Evolutionary conservation across 2,888 invertebrate genomes (phyloP).

Genomic region (Carabus problematicus): DNA sequence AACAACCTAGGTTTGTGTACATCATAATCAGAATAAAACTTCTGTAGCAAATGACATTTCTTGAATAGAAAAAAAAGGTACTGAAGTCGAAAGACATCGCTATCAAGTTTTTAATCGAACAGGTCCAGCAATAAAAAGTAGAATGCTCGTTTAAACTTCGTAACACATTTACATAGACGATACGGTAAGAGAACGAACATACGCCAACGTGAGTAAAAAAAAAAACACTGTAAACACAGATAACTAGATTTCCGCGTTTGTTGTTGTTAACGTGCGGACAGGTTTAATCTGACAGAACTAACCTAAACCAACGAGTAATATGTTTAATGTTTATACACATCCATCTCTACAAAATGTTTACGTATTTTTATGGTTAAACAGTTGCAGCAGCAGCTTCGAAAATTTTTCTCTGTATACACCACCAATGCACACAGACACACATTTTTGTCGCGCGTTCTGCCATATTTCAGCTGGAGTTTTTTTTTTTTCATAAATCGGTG

Average conservation of each 20-base stretch:
- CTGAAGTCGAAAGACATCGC: no score
- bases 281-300: conserved; percentile 32
- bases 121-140: no score
- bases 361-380: conserved; percentile 35
- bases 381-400: conserved; percentile 13
- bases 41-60: no score
- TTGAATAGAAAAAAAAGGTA: no score
- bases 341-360: conserved; percentile 25
- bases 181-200: no score
- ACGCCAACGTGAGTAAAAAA: conserved; percentile 21
- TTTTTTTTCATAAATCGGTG: conserved; percentile 9
- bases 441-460: conserved; percentile 2
- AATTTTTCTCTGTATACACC: background rate
- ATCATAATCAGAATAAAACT: no score
- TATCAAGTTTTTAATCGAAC: no score
- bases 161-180: no score
- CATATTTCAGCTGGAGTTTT: background rate
- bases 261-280: conserved; percentile 23
- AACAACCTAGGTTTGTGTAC: no score
- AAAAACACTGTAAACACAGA: conserved; percentile 32
- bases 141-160: no score
- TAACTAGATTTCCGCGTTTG: conserved; percentile 36
- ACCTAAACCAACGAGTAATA: conserved; percentile 40
- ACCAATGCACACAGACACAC: background rate
- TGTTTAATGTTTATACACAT: conserved; percentile 35